Percentiles rank a stretch among this genome's conserved stretches.
These are phyloP conservation scores for Oceanodroma tethys DNA, from an alignment of 2,113 vertebrate genomes.

Conservation along the genomic window DNA sequence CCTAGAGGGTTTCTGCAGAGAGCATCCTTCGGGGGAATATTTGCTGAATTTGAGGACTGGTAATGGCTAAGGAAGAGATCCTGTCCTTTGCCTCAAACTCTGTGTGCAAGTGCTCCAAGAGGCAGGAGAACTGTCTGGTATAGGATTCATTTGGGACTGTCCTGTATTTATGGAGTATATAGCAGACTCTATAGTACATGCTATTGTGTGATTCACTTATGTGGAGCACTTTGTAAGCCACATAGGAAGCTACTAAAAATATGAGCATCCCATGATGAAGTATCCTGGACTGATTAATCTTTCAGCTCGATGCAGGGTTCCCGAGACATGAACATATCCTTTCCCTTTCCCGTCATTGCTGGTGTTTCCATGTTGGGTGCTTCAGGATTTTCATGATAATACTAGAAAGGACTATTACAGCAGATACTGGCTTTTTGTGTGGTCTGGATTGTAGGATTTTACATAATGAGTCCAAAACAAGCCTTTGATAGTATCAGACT, in stretches of 20 bases:
- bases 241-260: neutral
- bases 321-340: neutral
- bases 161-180: neutral
- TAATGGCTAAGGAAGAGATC: neutral
- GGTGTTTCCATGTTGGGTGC: neutral
- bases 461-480: neutral
- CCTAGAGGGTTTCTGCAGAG: neutral
- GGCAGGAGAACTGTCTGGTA: neutral
- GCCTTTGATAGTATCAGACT: fast-evolving
- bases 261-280: neutral
- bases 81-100: neutral
- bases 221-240: neutral
- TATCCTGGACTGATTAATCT: neutral
- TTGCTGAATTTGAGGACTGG: neutral
- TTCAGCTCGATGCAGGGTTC: neutral
- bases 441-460: neutral
- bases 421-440: neutral
- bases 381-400: neutral
- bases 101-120: neutral
- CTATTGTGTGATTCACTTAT: fast-evolving
- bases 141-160: neutral
- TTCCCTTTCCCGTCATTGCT: neutral
- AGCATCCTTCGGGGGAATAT: neutral
- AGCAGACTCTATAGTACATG: neutral
- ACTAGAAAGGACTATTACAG: neutral